Conservation (phyloP, 2,888 invertebrate genomes). For the Amorpha juglandis region DNA sequence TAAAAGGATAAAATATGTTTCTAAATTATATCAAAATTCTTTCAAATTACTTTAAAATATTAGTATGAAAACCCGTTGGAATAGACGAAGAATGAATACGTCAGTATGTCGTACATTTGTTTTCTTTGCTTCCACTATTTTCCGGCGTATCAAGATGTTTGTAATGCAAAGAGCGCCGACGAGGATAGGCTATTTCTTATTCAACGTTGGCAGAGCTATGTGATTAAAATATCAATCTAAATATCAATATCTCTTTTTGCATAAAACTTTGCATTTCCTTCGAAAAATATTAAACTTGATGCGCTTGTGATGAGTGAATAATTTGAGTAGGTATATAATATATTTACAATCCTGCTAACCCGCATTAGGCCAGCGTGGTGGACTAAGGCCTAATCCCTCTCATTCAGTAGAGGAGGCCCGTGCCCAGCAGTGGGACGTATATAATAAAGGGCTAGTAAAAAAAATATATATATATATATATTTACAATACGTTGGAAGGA, state of each 20-base stretch:
- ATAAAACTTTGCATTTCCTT: conserved; percentile 28
- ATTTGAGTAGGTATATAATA: too few species aligned
- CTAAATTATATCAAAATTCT: too few species aligned
- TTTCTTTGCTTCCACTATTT: conserved; percentile 2
- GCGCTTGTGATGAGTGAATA: neutral
- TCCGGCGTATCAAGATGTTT: conserved; percentile 29
- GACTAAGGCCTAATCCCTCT: too few species aligned
- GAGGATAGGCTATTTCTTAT: conserved; percentile 33
- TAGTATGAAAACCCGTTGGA: too few species aligned
- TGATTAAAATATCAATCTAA: conserved; percentile 24
- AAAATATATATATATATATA: too few species aligned
- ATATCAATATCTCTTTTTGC: neutral
- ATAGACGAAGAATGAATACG: neutral
- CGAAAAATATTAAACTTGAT: neutral
- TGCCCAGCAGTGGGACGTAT: too few species aligned
- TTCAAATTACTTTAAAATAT: neutral
- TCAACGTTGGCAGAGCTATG: conserved; percentile 28
- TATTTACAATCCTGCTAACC: too few species aligned
- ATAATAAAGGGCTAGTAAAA: too few species aligned
- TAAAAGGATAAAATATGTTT: too few species aligned
- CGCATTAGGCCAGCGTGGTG: too few species aligned
- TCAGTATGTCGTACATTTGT: neutral
- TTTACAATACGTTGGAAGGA: too few species aligned
- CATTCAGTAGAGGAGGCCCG: too few species aligned
- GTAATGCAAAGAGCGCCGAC: conserved; percentile 30